Evolutionary conservation across 2,888 invertebrate species (phyloP).

Genomic region (Caenorhabditis becei): DNA sequence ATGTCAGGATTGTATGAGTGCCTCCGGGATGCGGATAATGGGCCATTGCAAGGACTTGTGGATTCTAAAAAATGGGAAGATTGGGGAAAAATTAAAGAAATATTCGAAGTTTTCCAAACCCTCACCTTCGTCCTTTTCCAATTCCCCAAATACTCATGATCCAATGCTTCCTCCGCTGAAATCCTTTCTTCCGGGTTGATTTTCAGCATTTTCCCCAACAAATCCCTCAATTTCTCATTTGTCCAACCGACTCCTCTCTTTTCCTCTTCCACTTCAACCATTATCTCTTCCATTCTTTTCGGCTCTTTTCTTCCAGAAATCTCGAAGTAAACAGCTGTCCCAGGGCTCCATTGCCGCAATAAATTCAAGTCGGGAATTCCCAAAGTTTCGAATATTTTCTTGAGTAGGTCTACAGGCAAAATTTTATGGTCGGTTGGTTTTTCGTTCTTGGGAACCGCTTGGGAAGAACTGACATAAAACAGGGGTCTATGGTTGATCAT

Average conservation of each 20-base stretch:
- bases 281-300: conserved; percentile 54
- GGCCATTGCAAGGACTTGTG: too few species aligned
- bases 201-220: conserved; percentile 97
- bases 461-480: conserved; percentile 96
- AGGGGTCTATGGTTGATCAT: conserved; percentile 98
- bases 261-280: conserved; percentile 63
- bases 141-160: conserved; percentile 88
- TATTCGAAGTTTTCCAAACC: too few species aligned
- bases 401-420: too few species aligned
- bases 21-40: too few species aligned
- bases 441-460: too few species aligned
- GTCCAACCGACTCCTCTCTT: neutral
- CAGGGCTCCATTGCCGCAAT: conserved; percentile 33
- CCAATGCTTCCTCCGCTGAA: conserved; percentile 96
- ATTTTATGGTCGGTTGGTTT: too few species aligned
- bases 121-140: too few species aligned
- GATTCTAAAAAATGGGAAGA: too few species aligned
- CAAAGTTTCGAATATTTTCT: conserved; percentile 78
- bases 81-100: too few species aligned
- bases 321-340: too few species aligned
- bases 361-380: conserved; percentile 74
- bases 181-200: conserved; percentile 98
- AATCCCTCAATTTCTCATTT: conserved; percentile 88
- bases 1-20: conserved; percentile 99
- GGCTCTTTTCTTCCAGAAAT: too few species aligned